A percentile compares a stretch with the other conserved stretches of the same genome.
phyloP scores from a whole-genome alignment of 2,888 invertebrate genomes.

The Chesias legatella region DNA sequence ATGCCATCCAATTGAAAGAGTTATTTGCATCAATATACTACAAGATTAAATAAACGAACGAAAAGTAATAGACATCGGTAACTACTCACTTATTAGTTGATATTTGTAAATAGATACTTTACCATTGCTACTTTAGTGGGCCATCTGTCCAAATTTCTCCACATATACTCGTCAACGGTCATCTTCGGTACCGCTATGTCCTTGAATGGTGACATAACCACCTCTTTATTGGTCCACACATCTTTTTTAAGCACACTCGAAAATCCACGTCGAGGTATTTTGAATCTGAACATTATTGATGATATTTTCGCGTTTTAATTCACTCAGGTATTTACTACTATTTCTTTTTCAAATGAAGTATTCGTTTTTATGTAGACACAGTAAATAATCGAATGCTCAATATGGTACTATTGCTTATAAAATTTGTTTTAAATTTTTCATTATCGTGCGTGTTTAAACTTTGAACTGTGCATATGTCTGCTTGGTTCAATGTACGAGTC shows the following conservation, averaged over 20 bases:
- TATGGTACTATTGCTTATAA: too few relatives aligned
- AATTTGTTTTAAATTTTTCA: neutral
- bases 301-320: constrained; percentile 18
- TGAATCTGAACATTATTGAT: constrained; percentile 21
- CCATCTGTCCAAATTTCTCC: constrained; percentile 81
- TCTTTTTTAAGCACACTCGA: constrained; percentile 32
- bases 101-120: constrained; percentile 10
- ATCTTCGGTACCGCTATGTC: constrained; percentile 67
- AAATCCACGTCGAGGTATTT: constrained; percentile 19
- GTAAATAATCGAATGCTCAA: too few relatives aligned
- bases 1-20: too few relatives aligned
- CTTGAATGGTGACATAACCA: constrained; percentile 63
- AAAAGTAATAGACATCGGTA: too few relatives aligned
- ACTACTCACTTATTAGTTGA: too few relatives aligned
- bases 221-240: constrained; percentile 43
- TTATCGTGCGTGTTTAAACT: neutral
- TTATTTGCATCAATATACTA: too few relatives aligned
- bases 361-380: too few relatives aligned
- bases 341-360: too few relatives aligned
- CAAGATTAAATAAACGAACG: too few relatives aligned
- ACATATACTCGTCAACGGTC: constrained; percentile 79
- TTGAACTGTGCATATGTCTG: neutral
- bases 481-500: constrained; percentile 4
- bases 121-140: constrained; percentile 78
- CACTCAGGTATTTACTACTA: too few relatives aligned